These are phyloP conservation scores for Choloepus hoffmanni DNA, from an alignment of 2,113 vertebrate species.

Conservation along the genomic window DNA sequence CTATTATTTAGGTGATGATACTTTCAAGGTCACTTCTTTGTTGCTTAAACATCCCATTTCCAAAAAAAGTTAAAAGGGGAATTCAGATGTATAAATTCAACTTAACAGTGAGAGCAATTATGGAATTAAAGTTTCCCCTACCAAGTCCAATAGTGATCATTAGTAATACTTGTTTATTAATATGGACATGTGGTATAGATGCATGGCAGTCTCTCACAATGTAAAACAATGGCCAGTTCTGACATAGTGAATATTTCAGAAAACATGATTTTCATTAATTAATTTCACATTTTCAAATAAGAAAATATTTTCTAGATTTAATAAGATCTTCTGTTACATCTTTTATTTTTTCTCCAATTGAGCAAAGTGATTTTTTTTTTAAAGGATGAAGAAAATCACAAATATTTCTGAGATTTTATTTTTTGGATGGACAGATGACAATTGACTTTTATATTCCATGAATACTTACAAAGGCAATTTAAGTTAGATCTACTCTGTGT, in stretches of 20 bases:
- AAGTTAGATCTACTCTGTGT: background rate
- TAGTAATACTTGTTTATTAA: background rate
- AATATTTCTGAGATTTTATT: background rate
- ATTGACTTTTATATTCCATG: background rate
- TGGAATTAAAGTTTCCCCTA: background rate
- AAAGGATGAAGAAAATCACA: background rate
- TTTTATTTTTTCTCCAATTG: background rate
- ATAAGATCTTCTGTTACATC: background rate
- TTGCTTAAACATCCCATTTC: background rate
- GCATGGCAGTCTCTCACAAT: background rate
- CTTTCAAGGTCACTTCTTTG: background rate
- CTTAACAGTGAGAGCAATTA: background rate
- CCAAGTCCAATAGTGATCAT: background rate
- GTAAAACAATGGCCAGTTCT: background rate
- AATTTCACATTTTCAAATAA: background rate
- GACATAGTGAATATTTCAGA: background rate
- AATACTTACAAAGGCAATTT: background rate
- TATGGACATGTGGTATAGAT: no score
- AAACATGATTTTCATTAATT: background rate
- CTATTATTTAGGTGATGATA: background rate
- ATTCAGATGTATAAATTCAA: constrained; percentile 2
- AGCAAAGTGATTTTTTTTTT: background rate
- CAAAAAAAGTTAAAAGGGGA: background rate
- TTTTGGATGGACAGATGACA: background rate
- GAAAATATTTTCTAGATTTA: background rate